Evolutionary conservation across 2,797 vertebrate genomes (phyloP).

Genomic region (Myoxocephalus aenaeus): DNA sequence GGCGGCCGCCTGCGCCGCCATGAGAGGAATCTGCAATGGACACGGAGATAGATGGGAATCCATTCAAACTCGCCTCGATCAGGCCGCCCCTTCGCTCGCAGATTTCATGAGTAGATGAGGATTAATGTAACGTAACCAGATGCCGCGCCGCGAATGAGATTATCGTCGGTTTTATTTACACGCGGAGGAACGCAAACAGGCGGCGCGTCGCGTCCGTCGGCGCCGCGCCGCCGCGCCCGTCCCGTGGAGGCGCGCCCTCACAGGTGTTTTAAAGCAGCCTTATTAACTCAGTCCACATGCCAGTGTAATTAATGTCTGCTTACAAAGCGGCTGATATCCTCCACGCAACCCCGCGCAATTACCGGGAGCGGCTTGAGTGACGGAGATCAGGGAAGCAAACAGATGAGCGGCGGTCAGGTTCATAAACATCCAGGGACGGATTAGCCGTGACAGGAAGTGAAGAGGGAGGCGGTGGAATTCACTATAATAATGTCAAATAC

Average conservation of each 20-base stretch:
- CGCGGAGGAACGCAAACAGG: slow-evolving; percentile 48
- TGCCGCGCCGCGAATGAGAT: slow-evolving; percentile 60
- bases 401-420: slow-evolving; percentile 66
- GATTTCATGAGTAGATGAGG: slow-evolving; percentile 75
- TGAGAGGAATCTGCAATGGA: slow-evolving; percentile 71
- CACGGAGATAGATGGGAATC: slow-evolving; percentile 67
- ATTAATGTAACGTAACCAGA: slow-evolving; percentile 77
- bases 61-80: slow-evolving; percentile 62
- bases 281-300: slow-evolving; percentile 62
- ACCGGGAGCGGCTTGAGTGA: slow-evolving; percentile 68
- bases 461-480: slow-evolving; percentile 55
- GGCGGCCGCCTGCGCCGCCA: slow-evolving; percentile 57
- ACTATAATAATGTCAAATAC: slow-evolving; percentile 61
- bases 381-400: slow-evolving; percentile 70
- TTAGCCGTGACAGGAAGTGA: slow-evolving; percentile 62
- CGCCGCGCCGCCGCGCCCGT: slow-evolving; percentile 53
- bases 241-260: slow-evolving; percentile 5
- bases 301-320: slow-evolving; percentile 75
- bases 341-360: slow-evolving; percentile 68
- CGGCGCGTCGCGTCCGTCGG: slow-evolving; percentile 20
- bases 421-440: slow-evolving; percentile 67
- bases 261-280: slow-evolving; percentile 47
- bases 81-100: slow-evolving; percentile 23
- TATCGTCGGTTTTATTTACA: slow-evolving; percentile 76
- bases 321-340: slow-evolving; percentile 65